These are phyloP conservation scores for Rhodophaea formosa DNA, from an alignment of 2,888 invertebrate species.

Conservation along the genomic window DNA sequence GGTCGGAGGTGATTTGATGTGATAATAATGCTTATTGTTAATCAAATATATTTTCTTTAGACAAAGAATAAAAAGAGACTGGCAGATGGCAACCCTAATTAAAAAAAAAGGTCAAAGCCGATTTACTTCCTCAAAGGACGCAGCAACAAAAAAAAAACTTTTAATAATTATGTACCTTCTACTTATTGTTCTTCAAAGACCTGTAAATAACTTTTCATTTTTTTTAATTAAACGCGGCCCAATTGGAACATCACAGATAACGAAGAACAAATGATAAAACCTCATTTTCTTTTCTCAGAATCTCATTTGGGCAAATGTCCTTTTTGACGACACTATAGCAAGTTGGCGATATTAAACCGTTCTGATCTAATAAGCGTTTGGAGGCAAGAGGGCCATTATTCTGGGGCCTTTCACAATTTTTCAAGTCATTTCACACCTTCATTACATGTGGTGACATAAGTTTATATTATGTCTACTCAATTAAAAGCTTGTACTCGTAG, in stretches of 20 bases:
- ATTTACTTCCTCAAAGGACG: neutral
- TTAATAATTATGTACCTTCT: neutral
- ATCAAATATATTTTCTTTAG: neutral
- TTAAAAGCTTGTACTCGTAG: neutral
- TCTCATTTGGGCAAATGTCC: neutral
- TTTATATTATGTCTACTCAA: neutral
- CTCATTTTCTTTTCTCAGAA: constrained; percentile 1
- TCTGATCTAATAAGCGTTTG: constrained; percentile 1
- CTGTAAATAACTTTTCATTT: neutral
- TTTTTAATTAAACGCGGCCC: neutral
- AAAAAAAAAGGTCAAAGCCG: neutral
- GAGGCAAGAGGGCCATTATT: constrained; percentile 4
- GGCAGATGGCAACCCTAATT: neutral
- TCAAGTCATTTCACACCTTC: constrained; percentile 5
- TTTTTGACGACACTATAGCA: neutral
- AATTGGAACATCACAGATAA: constrained; percentile 3
- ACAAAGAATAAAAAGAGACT: neutral
- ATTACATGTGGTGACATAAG: neutral
- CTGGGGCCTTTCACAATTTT: constrained; percentile 2
- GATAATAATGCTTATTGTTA: neutral
- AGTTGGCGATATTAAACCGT: constrained; percentile 4
- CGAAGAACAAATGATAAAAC: neutral
- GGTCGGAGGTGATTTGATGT: no score
- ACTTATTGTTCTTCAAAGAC: neutral
- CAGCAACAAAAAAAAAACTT: neutral